phyloP scores from a whole-genome alignment of 2,888 invertebrate species.

The Hemistola chrysoprasaria region DNA sequence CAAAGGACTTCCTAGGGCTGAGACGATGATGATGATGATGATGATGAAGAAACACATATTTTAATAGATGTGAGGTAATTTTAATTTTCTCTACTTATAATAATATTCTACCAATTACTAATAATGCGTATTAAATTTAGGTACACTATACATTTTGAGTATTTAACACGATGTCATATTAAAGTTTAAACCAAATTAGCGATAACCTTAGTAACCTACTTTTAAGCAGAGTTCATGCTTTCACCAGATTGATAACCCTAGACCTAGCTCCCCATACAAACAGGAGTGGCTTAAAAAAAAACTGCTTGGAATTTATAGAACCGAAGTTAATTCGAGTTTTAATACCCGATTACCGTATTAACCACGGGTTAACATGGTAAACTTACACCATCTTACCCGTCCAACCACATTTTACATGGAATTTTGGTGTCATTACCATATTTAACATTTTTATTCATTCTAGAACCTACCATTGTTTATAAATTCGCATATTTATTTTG shows the following conservation, averaged over 20 bases:
- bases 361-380: constrained; percentile 6
- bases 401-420: constrained; percentile 5
- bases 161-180: not conserved
- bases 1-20: too few relatives aligned
- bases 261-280: constrained; percentile 16
- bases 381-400: not conserved
- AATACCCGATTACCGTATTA: constrained; percentile 35
- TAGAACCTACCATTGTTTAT: not conserved
- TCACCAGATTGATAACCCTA: constrained; percentile 21
- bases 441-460: constrained; percentile 2
- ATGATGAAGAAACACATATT: too few relatives aligned
- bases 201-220: constrained; percentile 14
- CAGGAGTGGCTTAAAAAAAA: constrained; percentile 19
- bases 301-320: constrained; percentile 27
- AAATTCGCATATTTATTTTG: constrained; percentile 4
- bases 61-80: too few relatives aligned
- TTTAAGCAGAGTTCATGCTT: constrained; percentile 20
- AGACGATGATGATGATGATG: too few relatives aligned
- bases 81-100: too few relatives aligned
- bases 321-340: constrained; percentile 30
- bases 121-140: too few relatives aligned
- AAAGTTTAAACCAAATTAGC: constrained; percentile 8
- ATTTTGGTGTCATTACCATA: constrained; percentile 1
- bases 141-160: too few relatives aligned
- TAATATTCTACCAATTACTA: too few relatives aligned